Conservation (phyloP, 2,797 vertebrate genomes). For the Amphiprion clarkii region DNA sequence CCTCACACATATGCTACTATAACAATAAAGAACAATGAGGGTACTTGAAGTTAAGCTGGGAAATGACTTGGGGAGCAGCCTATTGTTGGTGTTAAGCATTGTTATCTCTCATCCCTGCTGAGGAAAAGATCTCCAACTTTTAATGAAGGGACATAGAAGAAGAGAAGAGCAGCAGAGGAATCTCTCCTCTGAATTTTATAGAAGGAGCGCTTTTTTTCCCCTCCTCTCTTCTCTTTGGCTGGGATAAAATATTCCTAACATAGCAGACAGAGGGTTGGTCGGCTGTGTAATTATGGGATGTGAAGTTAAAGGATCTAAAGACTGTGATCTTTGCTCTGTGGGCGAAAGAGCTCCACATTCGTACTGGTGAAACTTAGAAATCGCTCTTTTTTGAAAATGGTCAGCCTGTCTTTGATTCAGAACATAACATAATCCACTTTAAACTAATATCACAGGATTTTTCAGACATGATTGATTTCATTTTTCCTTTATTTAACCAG, state of each 20-base stretch:
- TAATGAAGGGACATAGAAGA: conserved; percentile 33
- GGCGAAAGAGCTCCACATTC: conserved; percentile 21
- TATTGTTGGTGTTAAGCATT: conserved; percentile 83
- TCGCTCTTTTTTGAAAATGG: not conserved
- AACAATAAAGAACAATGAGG: conserved; percentile 77
- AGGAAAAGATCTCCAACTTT: conserved; percentile 50
- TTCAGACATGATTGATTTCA: not conserved
- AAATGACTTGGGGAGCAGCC: conserved; percentile 66
- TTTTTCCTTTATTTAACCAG: not conserved
- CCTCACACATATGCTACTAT: conserved; percentile 77
- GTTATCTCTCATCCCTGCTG: conserved; percentile 55
- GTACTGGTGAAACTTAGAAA: conserved; percentile 6
- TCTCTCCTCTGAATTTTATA: conserved; percentile 64
- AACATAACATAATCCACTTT: not conserved
- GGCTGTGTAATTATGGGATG: conserved; percentile 56
- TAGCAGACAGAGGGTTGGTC: conserved; percentile 59
- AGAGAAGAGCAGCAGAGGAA: not conserved
- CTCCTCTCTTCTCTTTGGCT: conserved; percentile 40
- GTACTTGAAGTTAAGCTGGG: conserved; percentile 77
- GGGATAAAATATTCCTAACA: conserved; percentile 49
- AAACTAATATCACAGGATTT: conserved; percentile 1
- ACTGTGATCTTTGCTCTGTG: conserved; percentile 48
- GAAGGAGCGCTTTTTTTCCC: conserved; percentile 15
- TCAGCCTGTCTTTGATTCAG: conserved; percentile 20
- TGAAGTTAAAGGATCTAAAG: conserved; percentile 47